Conservation (phyloP, 2,888 invertebrate species). For the Cinara cedri region DNA sequence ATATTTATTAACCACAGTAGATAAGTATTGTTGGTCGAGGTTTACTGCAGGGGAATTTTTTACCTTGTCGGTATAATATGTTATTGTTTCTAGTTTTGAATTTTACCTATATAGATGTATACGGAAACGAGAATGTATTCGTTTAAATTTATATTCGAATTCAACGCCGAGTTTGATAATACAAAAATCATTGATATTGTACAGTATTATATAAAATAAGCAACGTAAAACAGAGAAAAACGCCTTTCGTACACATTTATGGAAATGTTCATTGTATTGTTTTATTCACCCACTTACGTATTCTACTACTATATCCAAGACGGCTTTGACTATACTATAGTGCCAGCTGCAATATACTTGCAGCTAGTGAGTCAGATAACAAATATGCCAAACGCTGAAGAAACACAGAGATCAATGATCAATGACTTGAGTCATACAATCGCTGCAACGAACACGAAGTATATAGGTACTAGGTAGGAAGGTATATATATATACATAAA, state of each 20-base stretch:
- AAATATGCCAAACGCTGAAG: conserved; percentile 31
- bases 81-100: too few species aligned
- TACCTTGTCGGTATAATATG: too few species aligned
- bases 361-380: conserved; percentile 41
- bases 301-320: conserved; percentile 21
- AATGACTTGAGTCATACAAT: conserved; percentile 29
- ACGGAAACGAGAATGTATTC: too few species aligned
- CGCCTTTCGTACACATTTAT: not conserved
- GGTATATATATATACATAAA: not conserved
- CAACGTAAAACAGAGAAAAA: not conserved
- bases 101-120: too few species aligned
- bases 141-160: too few species aligned
- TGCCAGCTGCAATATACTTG: not conserved
- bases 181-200: too few species aligned
- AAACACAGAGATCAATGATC: conserved; percentile 33
- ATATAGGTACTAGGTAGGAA: too few species aligned
- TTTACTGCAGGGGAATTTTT: too few species aligned
- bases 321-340: not conserved
- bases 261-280: conserved; percentile 39
- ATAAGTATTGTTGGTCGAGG: too few species aligned
- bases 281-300: conserved; percentile 42
- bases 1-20: too few species aligned
- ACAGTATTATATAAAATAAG: too few species aligned
- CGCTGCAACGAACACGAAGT: conserved; percentile 3
- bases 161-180: too few species aligned